Evolutionary conservation across 2,113 vertebrate genomes (phyloP).

Genomic region (Alectura lathami): DNA sequence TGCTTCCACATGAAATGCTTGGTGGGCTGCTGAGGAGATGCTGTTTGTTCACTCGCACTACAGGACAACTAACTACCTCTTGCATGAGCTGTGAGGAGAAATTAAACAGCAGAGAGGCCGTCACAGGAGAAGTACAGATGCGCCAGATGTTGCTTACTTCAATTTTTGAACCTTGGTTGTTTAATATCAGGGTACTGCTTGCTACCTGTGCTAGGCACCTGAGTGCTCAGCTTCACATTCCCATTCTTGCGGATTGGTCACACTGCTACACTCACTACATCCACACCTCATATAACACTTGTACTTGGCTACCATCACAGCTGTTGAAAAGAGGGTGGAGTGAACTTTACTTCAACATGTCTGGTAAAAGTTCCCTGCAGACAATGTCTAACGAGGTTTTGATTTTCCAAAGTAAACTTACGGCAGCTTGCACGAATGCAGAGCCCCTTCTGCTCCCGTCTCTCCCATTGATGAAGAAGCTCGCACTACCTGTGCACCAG

Average conservation of each 20-base stretch:
- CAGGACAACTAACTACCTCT: background rate
- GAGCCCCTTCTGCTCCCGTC: background rate
- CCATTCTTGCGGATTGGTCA: background rate
- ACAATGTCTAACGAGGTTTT: background rate
- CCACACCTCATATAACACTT: background rate
- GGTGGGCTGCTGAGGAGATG: accelerated
- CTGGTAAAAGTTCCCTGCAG: constrained; percentile 33
- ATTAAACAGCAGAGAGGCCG: background rate
- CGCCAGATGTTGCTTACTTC: background rate
- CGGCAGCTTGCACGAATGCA: background rate
- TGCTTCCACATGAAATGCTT: accelerated
- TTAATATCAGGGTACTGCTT: background rate
- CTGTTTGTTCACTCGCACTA: background rate
- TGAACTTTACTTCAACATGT: constrained; percentile 22
- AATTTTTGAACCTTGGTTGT: background rate
- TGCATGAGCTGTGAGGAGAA: background rate
- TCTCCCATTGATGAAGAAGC: background rate
- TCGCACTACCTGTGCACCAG: background rate
- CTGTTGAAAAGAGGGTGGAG: constrained; percentile 20
- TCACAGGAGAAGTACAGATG: background rate
- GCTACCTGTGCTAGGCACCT: background rate
- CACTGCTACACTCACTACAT: background rate
- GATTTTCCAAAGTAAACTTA: constrained; percentile 46
- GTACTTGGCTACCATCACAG: background rate
- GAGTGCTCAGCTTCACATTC: background rate